A percentile compares a stretch with the other conserved stretches of the same genome.
These are phyloP conservation scores for Terebella lapidaria DNA, from an alignment of 2,888 invertebrate genomes.

Conservation along the genomic window DNA sequence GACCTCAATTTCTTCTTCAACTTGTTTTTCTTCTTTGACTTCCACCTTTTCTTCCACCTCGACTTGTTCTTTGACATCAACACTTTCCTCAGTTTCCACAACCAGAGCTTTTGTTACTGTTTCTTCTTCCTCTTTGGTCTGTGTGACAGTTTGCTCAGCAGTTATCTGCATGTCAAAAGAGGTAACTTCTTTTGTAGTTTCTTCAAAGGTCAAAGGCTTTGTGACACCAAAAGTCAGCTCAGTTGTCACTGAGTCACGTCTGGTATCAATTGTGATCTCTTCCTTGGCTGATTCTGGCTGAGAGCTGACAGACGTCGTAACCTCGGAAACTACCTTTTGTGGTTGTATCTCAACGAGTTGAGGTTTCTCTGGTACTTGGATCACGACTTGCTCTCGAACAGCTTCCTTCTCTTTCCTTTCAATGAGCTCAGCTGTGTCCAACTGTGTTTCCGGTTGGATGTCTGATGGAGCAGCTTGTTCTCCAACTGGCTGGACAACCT, in stretches of 20 bases:
- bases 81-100: not conserved
- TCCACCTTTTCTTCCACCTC: too few species aligned
- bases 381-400: not conserved
- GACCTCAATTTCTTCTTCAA: not conserved
- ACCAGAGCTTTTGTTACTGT: not conserved
- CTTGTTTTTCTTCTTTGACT: too few species aligned
- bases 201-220: not conserved
- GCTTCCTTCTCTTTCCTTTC: not conserved
- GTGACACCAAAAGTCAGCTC: not conserved
- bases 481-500: not conserved
- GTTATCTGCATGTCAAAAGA: not conserved
- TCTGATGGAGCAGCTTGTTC: not conserved
- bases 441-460: not conserved
- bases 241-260: not conserved
- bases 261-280: not conserved
- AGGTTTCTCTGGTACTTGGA: not conserved
- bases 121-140: conserved; percentile 1
- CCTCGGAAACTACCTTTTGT: not conserved
- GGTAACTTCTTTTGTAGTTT: not conserved
- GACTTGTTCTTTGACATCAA: not conserved
- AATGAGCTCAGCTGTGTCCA: conserved; percentile 1
- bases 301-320: not conserved
- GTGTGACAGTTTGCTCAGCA: not conserved
- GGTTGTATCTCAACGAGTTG: not conserved
- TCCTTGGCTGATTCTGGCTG: not conserved